Evolutionary conservation across 2,797 vertebrate species (phyloP).

Genomic region (Danio kyathit): DNA sequence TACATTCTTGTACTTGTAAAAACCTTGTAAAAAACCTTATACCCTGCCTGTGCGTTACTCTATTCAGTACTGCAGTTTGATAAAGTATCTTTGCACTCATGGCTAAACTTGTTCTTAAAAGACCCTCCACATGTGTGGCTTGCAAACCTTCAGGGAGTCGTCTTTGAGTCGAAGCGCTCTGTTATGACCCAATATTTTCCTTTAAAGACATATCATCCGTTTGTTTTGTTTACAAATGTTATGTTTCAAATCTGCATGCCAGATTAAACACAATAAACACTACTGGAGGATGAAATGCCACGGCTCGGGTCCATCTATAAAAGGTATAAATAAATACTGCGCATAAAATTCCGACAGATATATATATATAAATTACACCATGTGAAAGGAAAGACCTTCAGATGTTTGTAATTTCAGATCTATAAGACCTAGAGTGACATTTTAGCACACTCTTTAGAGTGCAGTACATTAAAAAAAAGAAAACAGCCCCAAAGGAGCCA

Average conservation of each 20-base stretch:
- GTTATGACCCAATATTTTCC: slow-evolving; percentile 37
- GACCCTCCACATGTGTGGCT: slow-evolving; percentile 31
- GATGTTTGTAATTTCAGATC: slow-evolving; percentile 73
- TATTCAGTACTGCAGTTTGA: slow-evolving; percentile 26
- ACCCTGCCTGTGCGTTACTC: slow-evolving; percentile 29
- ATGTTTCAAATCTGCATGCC: slow-evolving; percentile 38
- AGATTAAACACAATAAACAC: slow-evolving; percentile 51
- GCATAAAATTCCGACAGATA: slow-evolving; percentile 52
- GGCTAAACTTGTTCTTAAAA: slow-evolving; percentile 20
- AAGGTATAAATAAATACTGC: slow-evolving; percentile 56
- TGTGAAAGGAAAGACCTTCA: slow-evolving; percentile 66
- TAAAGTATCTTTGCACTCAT: slow-evolving; percentile 22
- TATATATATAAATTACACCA: slow-evolving; percentile 75
- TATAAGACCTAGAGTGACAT: slow-evolving; percentile 83
- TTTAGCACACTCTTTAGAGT: slow-evolving; percentile 67
- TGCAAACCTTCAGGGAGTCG: slow-evolving; percentile 45
- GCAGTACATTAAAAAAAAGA: slow-evolving; percentile 61
- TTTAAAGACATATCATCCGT: slow-evolving; percentile 41
- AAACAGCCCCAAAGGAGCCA: slow-evolving; percentile 78
- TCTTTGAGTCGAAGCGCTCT: slow-evolving; percentile 28
- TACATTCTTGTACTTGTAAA: slow-evolving; percentile 1
- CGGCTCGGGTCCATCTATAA: slow-evolving; percentile 25
- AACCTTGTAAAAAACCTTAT: slow-evolving; percentile 13
- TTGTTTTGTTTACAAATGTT: slow-evolving; percentile 49
- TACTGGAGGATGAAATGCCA: slow-evolving; percentile 42